Evolutionary conservation across 37 sponge, comb jelly and placozoan species (phyloP).

Genomic region (Bolinopsis microptera): DNA sequence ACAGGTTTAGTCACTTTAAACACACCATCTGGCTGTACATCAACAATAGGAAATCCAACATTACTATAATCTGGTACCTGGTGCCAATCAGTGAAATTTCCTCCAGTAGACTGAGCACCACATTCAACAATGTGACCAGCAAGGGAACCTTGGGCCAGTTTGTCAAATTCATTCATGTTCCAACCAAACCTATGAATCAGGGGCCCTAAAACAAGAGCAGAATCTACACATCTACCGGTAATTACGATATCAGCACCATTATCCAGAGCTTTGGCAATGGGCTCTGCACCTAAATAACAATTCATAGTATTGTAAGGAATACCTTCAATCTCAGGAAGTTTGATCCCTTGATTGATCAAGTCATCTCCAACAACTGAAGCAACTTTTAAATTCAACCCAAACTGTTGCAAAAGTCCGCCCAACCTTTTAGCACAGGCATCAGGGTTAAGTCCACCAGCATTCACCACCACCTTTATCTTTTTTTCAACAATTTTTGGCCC

Average conservation of each 20-base stretch:
- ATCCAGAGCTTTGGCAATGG: slow-evolving; percentile 85
- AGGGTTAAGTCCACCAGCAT: slow-evolving; percentile 95
- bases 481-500: slow-evolving; percentile 26
- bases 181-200: slow-evolving; percentile 86
- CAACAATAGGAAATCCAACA: slow-evolving; percentile 96
- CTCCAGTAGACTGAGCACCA: slow-evolving; percentile 97
- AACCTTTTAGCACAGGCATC: slow-evolving; percentile 74
- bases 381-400: slow-evolving; percentile 81
- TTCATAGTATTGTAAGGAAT: slow-evolving; percentile 53
- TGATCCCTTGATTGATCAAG: slow-evolving; percentile 67
- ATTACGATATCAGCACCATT: slow-evolving; percentile 92
- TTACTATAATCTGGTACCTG: slow-evolving; percentile 81
- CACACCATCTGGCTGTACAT: slow-evolving; percentile 74
- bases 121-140: slow-evolving; percentile 98
- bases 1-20: slow-evolving; percentile 85
- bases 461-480: slow-evolving; percentile 80
- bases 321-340: neutral
- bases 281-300: slow-evolving; percentile 75
- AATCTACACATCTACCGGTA: slow-evolving; percentile 95
- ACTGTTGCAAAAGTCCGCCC: slow-evolving; percentile 66
- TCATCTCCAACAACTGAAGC: slow-evolving; percentile 92
- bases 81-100: slow-evolving; percentile 97
- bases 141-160: slow-evolving; percentile 68
- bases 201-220: slow-evolving; percentile 90
- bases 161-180: slow-evolving; percentile 54